A percentile compares a stretch with the other conserved stretches of the same genome.
Conservation (phyloP, 1,140 invertebrate species). For the Bathynomus jamesi region DNA sequence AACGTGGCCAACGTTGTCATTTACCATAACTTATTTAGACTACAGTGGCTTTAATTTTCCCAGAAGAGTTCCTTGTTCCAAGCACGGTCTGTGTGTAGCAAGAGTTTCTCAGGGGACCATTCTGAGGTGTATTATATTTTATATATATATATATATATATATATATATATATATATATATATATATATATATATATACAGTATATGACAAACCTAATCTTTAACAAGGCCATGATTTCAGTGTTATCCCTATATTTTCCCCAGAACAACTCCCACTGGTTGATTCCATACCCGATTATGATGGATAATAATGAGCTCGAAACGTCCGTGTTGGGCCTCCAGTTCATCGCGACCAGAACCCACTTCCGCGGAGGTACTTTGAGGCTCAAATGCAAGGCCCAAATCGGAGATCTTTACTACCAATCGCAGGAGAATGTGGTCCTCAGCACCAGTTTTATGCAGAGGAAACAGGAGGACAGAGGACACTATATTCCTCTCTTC, state of each 20-base stretch:
- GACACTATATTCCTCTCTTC: slow-evolving; percentile 4
- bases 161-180: too few relatives aligned
- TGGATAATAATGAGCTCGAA: background rate
- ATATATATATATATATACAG: too few relatives aligned
- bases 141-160: too few relatives aligned
- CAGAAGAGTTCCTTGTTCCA: too few relatives aligned
- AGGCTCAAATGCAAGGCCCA: slow-evolving; percentile 12
- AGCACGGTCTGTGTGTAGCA: too few relatives aligned
- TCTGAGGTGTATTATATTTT: too few relatives aligned
- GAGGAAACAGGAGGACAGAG: slow-evolving; percentile 10
- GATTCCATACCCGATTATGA: background rate
- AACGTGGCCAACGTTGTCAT: too few relatives aligned
- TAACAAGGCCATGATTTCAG: too few relatives aligned
- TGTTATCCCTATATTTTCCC: background rate
- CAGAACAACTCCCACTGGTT: background rate
- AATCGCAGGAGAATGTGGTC: slow-evolving; percentile 9
- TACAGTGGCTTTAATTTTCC: too few relatives aligned
- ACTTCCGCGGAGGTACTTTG: slow-evolving; percentile 3
- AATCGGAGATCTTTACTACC: slow-evolving; percentile 9
- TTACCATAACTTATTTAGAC: too few relatives aligned
- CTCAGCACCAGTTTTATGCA: slow-evolving; percentile 10
- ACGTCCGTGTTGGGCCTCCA: background rate
- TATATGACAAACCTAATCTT: too few relatives aligned
- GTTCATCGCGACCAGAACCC: background rate
- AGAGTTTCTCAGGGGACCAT: too few relatives aligned